Conservation (phyloP, 2,797 vertebrate genomes). For the Mus caroli region DNA sequence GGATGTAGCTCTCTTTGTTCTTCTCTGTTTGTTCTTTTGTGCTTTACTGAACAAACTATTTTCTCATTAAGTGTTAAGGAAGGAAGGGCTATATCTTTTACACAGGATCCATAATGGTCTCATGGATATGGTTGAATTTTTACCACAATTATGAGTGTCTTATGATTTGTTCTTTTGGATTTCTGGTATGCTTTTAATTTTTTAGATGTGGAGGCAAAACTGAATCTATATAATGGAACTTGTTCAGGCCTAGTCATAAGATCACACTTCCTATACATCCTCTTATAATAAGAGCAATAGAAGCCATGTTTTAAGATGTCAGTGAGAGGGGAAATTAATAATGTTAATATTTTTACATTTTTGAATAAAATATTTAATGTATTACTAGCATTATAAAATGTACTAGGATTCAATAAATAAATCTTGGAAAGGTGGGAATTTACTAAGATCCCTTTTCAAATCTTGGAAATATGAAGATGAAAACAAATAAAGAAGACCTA, state of each 20-base stretch:
- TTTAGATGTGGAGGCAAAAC: background rate
- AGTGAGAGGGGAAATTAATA: background rate
- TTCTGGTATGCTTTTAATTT: background rate
- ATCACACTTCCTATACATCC: background rate
- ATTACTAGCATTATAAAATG: background rate
- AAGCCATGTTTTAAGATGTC: background rate
- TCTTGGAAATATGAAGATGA: background rate
- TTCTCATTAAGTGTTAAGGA: slow-evolving; percentile 37
- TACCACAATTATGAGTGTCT: background rate
- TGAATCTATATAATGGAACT: fast-evolving
- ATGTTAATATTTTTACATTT: background rate
- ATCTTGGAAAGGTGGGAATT: background rate
- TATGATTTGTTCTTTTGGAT: background rate
- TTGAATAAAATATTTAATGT: background rate
- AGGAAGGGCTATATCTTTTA: background rate
- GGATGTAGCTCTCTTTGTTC: background rate
- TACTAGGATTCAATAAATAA: background rate
- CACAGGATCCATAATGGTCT: background rate
- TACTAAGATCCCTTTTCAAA: background rate
- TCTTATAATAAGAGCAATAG: background rate
- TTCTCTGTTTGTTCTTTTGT: background rate
- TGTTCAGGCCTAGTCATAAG: background rate
- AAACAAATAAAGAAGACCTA: background rate
- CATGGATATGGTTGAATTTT: background rate
- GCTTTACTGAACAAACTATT: background rate